Evolutionary conservation across 1,140 invertebrate genomes (phyloP), one percentile per base, ranked within the genome.

Genomic region (Caenorhabditis tropicalis): DNA sequence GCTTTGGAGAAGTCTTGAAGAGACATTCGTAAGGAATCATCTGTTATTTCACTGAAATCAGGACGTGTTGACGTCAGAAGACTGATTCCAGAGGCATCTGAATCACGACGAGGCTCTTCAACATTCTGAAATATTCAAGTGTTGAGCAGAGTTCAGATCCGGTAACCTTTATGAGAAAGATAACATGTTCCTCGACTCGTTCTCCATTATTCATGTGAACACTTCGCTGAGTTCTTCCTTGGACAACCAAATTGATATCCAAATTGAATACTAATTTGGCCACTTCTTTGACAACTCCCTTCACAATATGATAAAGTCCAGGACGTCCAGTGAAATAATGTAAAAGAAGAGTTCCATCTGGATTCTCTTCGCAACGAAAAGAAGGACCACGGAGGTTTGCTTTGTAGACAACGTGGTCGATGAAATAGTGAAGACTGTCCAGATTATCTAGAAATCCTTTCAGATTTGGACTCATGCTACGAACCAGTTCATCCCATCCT

Each of bases 281-380:
- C 4, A 91, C 87, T 84, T 91, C 89, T 53, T 88, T 53, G 29
- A 92, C 84, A 31, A 91, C 85, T 46, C 91, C 90, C 49, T 91
- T 89, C 12, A 92, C 92, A 74, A 92, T 91, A 24, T 91, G 91
- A 84, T 91, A 91, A 16, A 92, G 80, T 16, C 92, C 91, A 7
- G 87, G 87, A 36, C 92, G 74, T 16, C 85, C 86, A 12, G 90
- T 91, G 85, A 91, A 92, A 81, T 92, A 92, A 85, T 92, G 92
- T 10, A 92, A 80, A 2, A 86, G 86, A 10, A 92, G 83, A 7
- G 83, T 87, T 12, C 89, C 91, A 82, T 92, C 89, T 10, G 82
- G 82, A 21, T 90, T 88, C 31, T 86, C 85, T 43, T 92, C 92
- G 83, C 91, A 91, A 31, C 92, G 91, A 81, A 91, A 89, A 1